Evolutionary conservation across 2,888 invertebrate genomes (phyloP).

Genomic region (Blera fallax): DNA sequence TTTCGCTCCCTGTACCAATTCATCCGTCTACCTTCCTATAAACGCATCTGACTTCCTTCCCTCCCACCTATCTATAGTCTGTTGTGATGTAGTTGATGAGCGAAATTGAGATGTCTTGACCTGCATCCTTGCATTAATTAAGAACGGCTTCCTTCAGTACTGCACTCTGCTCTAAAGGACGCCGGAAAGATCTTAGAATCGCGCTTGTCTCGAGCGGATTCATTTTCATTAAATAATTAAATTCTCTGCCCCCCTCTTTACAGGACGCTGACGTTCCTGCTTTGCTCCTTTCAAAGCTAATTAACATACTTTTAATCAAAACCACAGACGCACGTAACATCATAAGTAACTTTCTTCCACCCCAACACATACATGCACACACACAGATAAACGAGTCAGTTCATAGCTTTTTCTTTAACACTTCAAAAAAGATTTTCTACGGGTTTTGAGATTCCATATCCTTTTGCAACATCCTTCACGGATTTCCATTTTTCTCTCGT

Average conservation of each 20-base stretch:
- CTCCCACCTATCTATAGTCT: no score
- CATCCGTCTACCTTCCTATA: no score
- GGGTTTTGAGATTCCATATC: slow-evolving; percentile 26
- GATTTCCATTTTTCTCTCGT: slow-evolving; percentile 11
- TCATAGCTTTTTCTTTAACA: not conserved
- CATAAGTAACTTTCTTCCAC: slow-evolving; percentile 30
- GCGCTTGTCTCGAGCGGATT: no score
- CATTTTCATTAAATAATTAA: slow-evolving; percentile 16
- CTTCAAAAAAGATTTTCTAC: slow-evolving; percentile 11
- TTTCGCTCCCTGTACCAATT: no score
- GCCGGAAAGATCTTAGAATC: no score
- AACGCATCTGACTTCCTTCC: no score
- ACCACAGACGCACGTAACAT: slow-evolving; percentile 36
- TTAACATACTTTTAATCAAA: slow-evolving; percentile 35
- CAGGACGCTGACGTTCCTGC: not conserved
- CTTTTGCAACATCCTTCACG: slow-evolving; percentile 32
- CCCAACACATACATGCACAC: not conserved
- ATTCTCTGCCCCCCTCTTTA: not conserved
- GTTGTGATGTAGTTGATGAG: no score
- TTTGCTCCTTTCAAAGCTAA: slow-evolving; percentile 41
- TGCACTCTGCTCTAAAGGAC: no score
- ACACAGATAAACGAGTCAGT: slow-evolving; percentile 10
- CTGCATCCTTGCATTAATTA: no score
- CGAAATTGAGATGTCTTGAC: no score
- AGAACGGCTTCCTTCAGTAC: no score